These are phyloP conservation scores for Carduelis carduelis DNA, from an alignment of 2,797 vertebrate species.

Conservation along the genomic window DNA sequence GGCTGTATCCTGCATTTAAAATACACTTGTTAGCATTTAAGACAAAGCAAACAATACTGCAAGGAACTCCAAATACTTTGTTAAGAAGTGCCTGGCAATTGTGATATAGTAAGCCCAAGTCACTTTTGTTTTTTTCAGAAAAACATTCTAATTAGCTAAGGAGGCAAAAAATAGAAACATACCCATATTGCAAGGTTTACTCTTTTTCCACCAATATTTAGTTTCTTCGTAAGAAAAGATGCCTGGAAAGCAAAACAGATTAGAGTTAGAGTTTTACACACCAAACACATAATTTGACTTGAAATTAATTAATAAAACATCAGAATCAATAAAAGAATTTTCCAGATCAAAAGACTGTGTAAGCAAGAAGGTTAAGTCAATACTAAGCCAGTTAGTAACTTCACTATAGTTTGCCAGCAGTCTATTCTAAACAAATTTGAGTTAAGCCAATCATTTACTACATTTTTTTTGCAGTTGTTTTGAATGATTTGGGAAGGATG, in stretches of 20 bases:
- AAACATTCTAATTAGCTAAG: background rate
- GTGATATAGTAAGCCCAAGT: background rate
- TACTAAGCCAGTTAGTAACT: background rate
- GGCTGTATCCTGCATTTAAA: conserved; percentile 89
- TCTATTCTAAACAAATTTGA: background rate
- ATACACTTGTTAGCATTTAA: conserved; percentile 32
- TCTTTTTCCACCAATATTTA: conserved; percentile 97
- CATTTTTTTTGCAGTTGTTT: background rate
- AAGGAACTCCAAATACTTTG: background rate
- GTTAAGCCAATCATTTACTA: background rate
- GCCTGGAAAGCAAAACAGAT: conserved; percentile 79
- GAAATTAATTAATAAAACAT: background rate
- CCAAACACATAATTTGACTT: background rate
- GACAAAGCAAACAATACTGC: background rate
- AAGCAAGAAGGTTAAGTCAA: background rate
- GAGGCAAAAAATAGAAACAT: conserved; percentile 23
- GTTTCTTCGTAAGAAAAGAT: conserved; percentile 98
- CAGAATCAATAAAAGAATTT: background rate
- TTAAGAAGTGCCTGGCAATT: background rate
- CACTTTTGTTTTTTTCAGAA: background rate
- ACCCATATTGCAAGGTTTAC: conserved; percentile 99
- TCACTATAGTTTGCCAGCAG: background rate
- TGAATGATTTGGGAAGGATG: background rate
- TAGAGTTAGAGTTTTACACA: background rate
- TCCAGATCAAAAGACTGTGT: background rate